A percentile compares a stretch with the other conserved stretches of the same genome.
phyloP scores from a whole-genome alignment of 2,888 invertebrate genomes.

The Lomographa bimaculata region DNA sequence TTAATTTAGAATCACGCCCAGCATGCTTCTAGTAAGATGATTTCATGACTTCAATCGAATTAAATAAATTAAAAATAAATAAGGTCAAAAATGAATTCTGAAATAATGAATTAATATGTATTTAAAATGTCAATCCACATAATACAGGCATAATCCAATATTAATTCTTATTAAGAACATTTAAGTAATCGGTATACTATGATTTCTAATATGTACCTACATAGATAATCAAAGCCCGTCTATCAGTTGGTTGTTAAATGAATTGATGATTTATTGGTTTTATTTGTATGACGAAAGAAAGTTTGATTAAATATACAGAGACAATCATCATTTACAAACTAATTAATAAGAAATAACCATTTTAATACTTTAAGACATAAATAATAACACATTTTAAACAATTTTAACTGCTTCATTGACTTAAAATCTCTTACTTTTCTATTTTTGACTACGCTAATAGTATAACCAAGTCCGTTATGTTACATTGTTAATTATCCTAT shows the following conservation, averaged over 20 bases:
- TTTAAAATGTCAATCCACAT: too few species aligned
- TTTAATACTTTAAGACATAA: constrained; percentile 84
- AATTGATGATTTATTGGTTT: constrained; percentile 76
- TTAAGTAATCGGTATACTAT: too few species aligned
- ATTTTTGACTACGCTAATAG: constrained; percentile 81
- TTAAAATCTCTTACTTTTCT: constrained; percentile 80
- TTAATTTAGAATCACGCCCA: constrained; percentile 1
- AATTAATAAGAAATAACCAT: constrained; percentile 84
- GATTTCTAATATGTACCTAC: too few species aligned
- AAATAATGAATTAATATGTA: too few species aligned
- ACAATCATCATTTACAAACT: constrained; percentile 80
- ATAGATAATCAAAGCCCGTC: too few species aligned
- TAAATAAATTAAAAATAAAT: too few species aligned
- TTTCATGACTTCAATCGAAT: too few species aligned
- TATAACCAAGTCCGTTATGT: constrained; percentile 80
- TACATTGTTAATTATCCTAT: constrained; percentile 76
- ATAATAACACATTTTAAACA: constrained; percentile 84
- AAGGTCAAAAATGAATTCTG: too few species aligned
- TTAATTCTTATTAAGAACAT: too few species aligned
- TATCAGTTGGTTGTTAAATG: too few species aligned
- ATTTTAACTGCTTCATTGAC: constrained; percentile 83
- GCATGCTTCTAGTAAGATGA: constrained; percentile 1
- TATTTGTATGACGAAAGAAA: constrained; percentile 56
- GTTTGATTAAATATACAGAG: constrained; percentile 69
- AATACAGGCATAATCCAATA: too few species aligned